Evolutionary conservation across 2,888 invertebrate genomes (phyloP), one percentile per base, ranked within the genome.

Genomic region (Chaetogeoica ovagalla): DNA sequence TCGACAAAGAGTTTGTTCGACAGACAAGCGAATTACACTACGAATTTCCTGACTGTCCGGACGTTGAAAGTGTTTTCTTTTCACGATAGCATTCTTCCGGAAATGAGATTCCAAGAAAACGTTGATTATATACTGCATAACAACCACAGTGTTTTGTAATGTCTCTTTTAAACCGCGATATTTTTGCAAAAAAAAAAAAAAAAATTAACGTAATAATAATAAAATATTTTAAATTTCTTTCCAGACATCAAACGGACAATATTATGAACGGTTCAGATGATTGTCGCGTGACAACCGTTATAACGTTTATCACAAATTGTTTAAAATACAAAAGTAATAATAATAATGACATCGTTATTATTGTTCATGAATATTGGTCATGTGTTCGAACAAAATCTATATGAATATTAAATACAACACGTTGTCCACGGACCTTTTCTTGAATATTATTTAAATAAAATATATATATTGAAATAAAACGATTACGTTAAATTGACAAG

Each of bases 1-100:
- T 59, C 21, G 21, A 48, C n/a, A 17, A 65, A 74, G 43, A 1
- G 13, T 57, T 66, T 23, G 6, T 66, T 43, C 30, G 59, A 68
- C 30, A n/a, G 74, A 43, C 59, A 59, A 43, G 43, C 59, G 48
- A 76, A 68, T 75, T 75, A 66, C n/a, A 59, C 19, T 30, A 17
- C n/a, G 30, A 43, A 30, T 60, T 59, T 48, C 68, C 59, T 30
- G 59, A 23, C 65, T 21, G 65, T 13, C 39, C 66, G 57, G 75
- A 57, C 19, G 66, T 48, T 15, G 57, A 48, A 68, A 75, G 19
- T 13, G 75, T 75, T 75, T 75, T 75, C 23, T 68, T 75, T 68
- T 65, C 65, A 39, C 39, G 55, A 74, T 65, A 74, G 65, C 55
- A 39, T 74, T 75, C 59, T 68, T 59, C 75, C 75, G 66, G 75